Percentiles rank a stretch among this genome's conserved stretches.
These are phyloP conservation scores for Climacteris rufus DNA, from an alignment of 2,113 vertebrate species.

Conservation along the genomic window DNA sequence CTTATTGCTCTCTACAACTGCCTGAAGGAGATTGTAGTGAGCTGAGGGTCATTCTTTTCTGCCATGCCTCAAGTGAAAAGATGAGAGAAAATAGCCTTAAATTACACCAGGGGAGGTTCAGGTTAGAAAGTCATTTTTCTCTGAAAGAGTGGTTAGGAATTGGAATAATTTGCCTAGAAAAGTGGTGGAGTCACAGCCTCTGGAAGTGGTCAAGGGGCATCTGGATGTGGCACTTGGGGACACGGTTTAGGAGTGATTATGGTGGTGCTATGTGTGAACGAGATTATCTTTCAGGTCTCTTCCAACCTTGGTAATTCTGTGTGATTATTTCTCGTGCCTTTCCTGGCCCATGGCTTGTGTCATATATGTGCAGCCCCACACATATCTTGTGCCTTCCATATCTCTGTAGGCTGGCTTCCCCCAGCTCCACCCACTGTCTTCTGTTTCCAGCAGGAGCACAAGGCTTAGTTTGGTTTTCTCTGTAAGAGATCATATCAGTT, in stretches of 20 bases:
- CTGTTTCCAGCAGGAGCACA: not conserved
- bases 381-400: not conserved
- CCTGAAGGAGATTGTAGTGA: not conserved
- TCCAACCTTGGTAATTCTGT: not conserved
- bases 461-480: not conserved
- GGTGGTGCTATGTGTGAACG: not conserved
- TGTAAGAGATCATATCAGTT: not conserved
- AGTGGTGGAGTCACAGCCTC: not conserved
- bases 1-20: not conserved
- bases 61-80: not conserved
- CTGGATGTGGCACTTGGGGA: not conserved
- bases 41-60: not conserved
- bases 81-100: not conserved
- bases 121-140: not conserved
- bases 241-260: not conserved
- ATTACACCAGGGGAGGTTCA: not conserved
- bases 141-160: not conserved
- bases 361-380: not conserved
- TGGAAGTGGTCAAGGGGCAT: not conserved
- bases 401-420: not conserved
- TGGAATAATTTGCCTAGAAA: not conserved
- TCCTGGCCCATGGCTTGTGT: rapidly evolving
- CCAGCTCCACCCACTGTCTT: not conserved
- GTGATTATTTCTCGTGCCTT: not conserved
- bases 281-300: not conserved